phyloP scores from a whole-genome alignment of 2,888 invertebrate species.

The Galerucella pusilla region DNA sequence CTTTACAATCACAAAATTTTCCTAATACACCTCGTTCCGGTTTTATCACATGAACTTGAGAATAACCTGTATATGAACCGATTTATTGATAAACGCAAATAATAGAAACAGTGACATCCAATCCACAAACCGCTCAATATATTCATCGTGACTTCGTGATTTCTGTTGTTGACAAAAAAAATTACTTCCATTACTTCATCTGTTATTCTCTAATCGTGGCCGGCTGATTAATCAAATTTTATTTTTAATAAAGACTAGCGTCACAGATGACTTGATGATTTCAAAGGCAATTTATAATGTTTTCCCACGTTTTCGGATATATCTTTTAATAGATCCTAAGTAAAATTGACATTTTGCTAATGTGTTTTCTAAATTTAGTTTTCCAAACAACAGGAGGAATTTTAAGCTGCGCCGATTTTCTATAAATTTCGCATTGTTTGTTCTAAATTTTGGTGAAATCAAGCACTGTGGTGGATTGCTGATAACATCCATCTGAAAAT shows the following conservation, averaged over 20 bases:
- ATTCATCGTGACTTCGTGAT: background rate
- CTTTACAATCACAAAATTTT: no score
- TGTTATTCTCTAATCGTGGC: background rate
- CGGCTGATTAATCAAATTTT: conserved; percentile 16
- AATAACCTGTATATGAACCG: no score
- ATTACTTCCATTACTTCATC: background rate
- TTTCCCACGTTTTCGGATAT: conserved; percentile 13
- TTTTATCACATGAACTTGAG: background rate
- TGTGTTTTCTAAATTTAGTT: conserved; percentile 20
- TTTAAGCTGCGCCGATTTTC: background rate
- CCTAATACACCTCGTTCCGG: background rate
- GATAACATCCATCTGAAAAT: background rate
- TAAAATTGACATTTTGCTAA: conserved; percentile 12
- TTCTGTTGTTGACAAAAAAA: background rate
- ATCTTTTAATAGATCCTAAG: conserved; percentile 11
- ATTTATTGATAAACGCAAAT: no score
- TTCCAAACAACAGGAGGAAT: background rate
- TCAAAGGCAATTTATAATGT: conserved; percentile 13
- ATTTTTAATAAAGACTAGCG: conserved; percentile 21
- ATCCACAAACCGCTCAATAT: no score
- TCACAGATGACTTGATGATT: conserved; percentile 23
- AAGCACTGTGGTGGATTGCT: background rate
- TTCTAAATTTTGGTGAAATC: background rate
- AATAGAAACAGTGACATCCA: no score
- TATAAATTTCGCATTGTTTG: background rate